These are phyloP conservation scores for Protodeltote pygarga DNA, from an alignment of 2,888 invertebrate species.

Conservation along the genomic window DNA sequence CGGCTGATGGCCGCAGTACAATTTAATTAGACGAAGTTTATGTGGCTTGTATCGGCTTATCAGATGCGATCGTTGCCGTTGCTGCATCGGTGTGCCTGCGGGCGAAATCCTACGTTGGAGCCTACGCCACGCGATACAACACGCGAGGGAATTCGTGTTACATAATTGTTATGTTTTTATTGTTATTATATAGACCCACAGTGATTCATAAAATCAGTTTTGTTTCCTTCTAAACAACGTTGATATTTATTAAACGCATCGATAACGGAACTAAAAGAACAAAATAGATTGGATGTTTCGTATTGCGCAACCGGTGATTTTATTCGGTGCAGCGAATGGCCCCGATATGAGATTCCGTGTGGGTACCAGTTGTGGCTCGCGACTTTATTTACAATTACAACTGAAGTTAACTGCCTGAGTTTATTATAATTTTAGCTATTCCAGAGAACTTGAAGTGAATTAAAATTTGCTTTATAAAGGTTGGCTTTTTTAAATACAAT, in stretches of 20 bases:
- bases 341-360: constrained; percentile 63
- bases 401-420: constrained; percentile 64
- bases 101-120: constrained; percentile 60
- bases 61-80: constrained; percentile 67
- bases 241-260: constrained; percentile 65
- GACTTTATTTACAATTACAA: constrained; percentile 61
- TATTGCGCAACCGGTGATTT: constrained; percentile 73
- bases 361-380: constrained; percentile 60
- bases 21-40: constrained; percentile 84
- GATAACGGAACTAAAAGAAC: constrained; percentile 71
- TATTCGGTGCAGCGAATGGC: constrained; percentile 69
- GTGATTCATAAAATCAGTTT: constrained; percentile 55
- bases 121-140: constrained; percentile 53
- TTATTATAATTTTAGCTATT: constrained; percentile 56
- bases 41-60: constrained; percentile 74
- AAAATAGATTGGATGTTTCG: constrained; percentile 64
- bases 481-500: constrained; percentile 29
- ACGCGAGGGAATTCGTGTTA: constrained; percentile 55
- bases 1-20: constrained; percentile 75
- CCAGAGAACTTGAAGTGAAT: constrained; percentile 28
- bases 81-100: constrained; percentile 57
- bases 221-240: constrained; percentile 61
- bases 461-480: constrained; percentile 36
- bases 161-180: constrained; percentile 60
- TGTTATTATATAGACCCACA: constrained; percentile 45